phyloP scores from a whole-genome alignment of 2,888 invertebrate genomes.

The Steinernema hermaphroditum region DNA sequence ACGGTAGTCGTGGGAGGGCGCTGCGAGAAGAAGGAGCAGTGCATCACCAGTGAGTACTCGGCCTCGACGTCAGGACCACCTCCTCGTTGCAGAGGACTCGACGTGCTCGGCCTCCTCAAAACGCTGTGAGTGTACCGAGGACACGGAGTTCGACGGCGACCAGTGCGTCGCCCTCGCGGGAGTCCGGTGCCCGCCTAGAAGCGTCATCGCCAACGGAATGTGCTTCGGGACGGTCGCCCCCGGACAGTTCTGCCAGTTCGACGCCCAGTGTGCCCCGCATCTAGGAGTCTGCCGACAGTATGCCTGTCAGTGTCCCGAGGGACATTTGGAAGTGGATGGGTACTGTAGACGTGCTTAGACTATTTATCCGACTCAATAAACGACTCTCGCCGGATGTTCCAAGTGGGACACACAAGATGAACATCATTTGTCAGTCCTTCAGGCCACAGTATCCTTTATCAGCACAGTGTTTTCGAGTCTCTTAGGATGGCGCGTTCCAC shows the following conservation, averaged over 20 bases:
- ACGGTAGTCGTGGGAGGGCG: background rate
- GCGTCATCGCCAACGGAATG: slow-evolving; percentile 10
- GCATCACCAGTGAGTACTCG: background rate
- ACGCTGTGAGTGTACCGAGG: background rate
- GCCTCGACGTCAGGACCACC: background rate
- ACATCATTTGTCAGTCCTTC: too few species aligned
- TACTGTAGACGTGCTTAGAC: background rate
- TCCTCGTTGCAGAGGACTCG: background rate
- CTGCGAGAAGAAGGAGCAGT: background rate
- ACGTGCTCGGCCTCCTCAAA: background rate
- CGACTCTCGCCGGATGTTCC: too few species aligned
- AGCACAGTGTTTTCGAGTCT: too few species aligned
- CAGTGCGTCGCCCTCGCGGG: background rate
- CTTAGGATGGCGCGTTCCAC: too few species aligned
- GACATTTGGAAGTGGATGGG: background rate
- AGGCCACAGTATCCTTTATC: too few species aligned
- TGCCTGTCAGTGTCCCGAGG: background rate
- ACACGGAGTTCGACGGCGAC: background rate
- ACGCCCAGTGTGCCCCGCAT: background rate
- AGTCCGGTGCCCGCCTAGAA: background rate
- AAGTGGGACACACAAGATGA: too few species aligned
- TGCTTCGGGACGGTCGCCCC: background rate
- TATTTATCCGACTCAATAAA: too few species aligned
- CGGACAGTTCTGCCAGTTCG: background rate
- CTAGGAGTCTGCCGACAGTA: background rate